Percentiles rank a stretch among this genome's conserved stretches.
Conservation (phyloP, 2,797 vertebrate genomes). For the Chaenodraco wilsoni region DNA sequence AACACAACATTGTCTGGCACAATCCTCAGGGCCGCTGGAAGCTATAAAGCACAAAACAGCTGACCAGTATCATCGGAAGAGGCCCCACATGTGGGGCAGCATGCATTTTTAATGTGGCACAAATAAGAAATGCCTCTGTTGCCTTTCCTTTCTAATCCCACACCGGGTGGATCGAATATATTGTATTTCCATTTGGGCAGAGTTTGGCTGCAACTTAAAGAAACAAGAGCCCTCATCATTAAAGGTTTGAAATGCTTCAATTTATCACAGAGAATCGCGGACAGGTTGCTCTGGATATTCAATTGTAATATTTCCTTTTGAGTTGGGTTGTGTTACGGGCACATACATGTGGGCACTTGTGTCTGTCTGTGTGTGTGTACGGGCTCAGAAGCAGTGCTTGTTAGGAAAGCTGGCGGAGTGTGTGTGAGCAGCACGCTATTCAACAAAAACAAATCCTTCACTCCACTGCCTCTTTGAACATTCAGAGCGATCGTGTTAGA, state of each 20-base stretch:
- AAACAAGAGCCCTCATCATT: conserved; percentile 49
- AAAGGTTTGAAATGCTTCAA: conserved; percentile 61
- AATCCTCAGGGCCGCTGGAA: conserved; percentile 65
- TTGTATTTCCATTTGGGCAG: conserved; percentile 68
- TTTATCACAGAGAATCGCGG: conserved; percentile 56
- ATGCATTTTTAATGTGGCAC: conserved; percentile 81
- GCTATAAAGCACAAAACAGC: conserved; percentile 80
- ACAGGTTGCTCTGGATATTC: conserved; percentile 57
- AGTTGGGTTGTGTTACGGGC: conserved; percentile 11
- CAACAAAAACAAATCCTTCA: conserved; percentile 57
- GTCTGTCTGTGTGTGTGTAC: conserved; percentile 18
- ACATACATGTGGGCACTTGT: conserved; percentile 10
- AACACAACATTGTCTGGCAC: conserved; percentile 59
- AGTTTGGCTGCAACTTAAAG: conserved; percentile 57
- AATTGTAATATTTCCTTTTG: conserved; percentile 42
- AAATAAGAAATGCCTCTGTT: conserved; percentile 75
- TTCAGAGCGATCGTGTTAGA: conserved; percentile 50
- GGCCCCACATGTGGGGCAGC: conserved; percentile 68
- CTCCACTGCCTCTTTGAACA: conserved; percentile 65
- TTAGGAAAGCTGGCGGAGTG: conserved; percentile 68
- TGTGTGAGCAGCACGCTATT: conserved; percentile 55
- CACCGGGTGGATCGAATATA: conserved; percentile 54
- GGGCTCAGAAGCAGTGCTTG: conserved; percentile 55
- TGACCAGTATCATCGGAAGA: conserved; percentile 68
- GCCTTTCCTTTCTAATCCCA: conserved; percentile 47